phyloP scores from a whole-genome alignment of 1,140 invertebrate species.

The Babylonia areolata region DNA sequence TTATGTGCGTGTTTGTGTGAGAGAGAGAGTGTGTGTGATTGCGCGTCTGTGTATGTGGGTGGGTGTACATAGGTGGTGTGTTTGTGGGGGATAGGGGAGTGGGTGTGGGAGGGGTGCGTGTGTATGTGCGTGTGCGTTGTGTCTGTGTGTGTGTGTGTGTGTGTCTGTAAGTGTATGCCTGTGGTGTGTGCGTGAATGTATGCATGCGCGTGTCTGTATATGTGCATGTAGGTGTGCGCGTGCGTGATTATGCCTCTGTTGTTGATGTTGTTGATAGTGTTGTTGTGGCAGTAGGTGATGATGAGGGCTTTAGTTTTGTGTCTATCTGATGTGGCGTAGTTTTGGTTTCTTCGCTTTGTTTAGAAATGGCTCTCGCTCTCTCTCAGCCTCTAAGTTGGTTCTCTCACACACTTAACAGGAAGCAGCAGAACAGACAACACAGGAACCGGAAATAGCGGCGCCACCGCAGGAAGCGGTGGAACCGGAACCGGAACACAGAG shows the following conservation, averaged over 20 bases:
- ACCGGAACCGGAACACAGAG: neutral
- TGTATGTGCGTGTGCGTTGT: neutral
- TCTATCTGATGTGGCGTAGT: no score
- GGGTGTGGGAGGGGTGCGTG: no score
- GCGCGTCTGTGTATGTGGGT: neutral
- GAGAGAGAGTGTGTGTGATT: neutral
- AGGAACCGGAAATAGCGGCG: neutral
- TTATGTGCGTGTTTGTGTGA: neutral
- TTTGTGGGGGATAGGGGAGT: neutral
- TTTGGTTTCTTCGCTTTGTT: no score
- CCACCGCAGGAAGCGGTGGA: neutral
- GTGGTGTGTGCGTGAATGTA: neutral
- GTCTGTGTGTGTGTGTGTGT: neutral
- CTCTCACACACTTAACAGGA: no score
- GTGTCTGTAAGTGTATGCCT: neutral
- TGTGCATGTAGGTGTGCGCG: neutral
- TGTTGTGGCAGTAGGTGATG: no score
- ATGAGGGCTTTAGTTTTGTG: neutral
- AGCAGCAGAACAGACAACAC: neutral
- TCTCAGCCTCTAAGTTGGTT: no score
- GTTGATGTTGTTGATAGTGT: neutral
- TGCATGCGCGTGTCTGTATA: neutral
- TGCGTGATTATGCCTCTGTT: neutral
- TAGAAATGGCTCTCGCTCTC: no score
- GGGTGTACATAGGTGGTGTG: neutral